Percentiles rank a stretch among this genome's conserved stretches.
phyloP scores from a whole-genome alignment of 2,888 invertebrate genomes.

The Creontiades dilutus region DNA sequence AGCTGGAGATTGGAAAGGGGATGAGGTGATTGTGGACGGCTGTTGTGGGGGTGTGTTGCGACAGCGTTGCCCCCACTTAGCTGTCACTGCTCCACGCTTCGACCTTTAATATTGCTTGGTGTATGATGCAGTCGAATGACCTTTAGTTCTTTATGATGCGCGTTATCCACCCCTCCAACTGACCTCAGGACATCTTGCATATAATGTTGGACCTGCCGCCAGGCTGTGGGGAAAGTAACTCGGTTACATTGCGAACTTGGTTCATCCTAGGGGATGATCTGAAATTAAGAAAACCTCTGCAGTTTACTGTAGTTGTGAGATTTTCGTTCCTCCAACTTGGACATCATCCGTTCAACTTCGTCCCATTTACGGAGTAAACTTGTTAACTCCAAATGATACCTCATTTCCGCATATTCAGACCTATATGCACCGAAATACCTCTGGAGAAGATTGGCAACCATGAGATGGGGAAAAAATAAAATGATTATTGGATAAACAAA shows the following conservation, averaged over 20 bases:
- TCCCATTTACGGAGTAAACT: too few species aligned
- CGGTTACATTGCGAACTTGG: background rate
- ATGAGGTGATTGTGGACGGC: slow-evolving; percentile 30
- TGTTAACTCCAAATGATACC: too few species aligned
- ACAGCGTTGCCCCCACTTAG: slow-evolving; percentile 15
- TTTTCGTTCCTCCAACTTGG: too few species aligned
- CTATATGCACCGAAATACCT: too few species aligned
- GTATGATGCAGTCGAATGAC: slow-evolving; percentile 65
- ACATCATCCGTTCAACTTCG: too few species aligned
- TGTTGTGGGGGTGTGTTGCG: slow-evolving; percentile 38
- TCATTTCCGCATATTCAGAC: too few species aligned
- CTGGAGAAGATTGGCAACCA: too few species aligned
- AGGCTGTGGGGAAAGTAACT: background rate
- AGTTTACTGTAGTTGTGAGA: too few species aligned
- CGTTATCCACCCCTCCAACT: slow-evolving; percentile 33
- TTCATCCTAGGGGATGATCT: background rate
- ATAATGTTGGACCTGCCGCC: too few species aligned
- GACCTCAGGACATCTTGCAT: slow-evolving; percentile 12
- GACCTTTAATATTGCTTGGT: slow-evolving; percentile 38
- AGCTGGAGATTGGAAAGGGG: slow-evolving; percentile 17
- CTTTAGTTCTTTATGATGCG: slow-evolving; percentile 61
- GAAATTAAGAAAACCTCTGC: too few species aligned
- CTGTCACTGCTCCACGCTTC: background rate
- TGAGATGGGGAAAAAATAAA: too few species aligned
- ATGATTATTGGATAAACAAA: too few species aligned